Evolutionary conservation across 1,140 invertebrate genomes (phyloP).

Genomic region (Samia ricini): DNA sequence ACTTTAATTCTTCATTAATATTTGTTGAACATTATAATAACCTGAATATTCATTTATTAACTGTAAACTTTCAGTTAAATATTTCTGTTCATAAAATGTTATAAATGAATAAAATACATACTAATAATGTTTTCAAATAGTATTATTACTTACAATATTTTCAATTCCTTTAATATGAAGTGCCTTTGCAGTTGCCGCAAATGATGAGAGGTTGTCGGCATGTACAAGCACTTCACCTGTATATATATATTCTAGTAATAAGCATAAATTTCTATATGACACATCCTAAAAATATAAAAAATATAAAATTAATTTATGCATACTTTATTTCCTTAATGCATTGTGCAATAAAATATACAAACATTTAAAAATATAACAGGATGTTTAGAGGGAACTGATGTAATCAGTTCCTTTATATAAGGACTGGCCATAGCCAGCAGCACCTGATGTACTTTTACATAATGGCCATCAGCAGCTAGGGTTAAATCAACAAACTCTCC

Average conservation of each 20-base stretch:
- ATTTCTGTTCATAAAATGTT: too few species aligned
- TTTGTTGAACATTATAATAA: too few species aligned
- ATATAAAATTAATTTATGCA: too few species aligned
- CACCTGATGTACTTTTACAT: conserved; percentile 87
- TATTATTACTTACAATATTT: not conserved
- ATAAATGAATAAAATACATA: too few species aligned
- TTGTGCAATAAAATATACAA: conserved; percentile 35
- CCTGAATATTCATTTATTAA: too few species aligned
- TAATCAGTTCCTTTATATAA: conserved; percentile 86
- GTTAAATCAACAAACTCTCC: conserved; percentile 89
- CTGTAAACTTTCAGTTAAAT: too few species aligned
- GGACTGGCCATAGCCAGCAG: conserved; percentile 86
- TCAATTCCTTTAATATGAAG: conserved; percentile 62
- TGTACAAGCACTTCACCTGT: conserved; percentile 66
- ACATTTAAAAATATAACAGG: conserved; percentile 84
- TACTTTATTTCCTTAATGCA: not conserved
- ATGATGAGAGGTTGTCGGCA: conserved; percentile 49
- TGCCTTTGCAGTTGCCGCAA: conserved; percentile 64
- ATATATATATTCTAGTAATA: conserved; percentile 70
- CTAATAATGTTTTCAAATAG: too few species aligned
- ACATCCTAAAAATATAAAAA: conserved; percentile 59
- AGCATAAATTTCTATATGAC: conserved; percentile 52
- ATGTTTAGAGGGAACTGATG: conserved; percentile 87
- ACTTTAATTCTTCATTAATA: too few species aligned
- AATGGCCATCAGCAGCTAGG: conserved; percentile 86